Conservation (phyloP, 2,113 vertebrate species). For the Apeltes quadracus region DNA sequence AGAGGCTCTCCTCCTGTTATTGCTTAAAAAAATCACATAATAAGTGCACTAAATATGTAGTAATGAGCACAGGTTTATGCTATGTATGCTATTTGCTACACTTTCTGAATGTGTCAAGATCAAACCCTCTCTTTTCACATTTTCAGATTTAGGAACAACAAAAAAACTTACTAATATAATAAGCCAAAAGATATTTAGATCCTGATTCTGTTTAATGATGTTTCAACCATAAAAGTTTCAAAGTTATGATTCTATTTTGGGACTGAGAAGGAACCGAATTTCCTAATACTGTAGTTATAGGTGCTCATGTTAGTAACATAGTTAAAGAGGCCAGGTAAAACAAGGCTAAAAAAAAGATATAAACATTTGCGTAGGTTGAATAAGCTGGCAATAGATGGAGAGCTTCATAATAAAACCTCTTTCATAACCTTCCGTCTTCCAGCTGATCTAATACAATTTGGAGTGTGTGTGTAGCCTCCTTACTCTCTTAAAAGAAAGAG, state of each 20-base stretch:
- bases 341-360: neutral
- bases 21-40: conserved; percentile 45
- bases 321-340: neutral
- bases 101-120: neutral
- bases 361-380: neutral
- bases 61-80: conserved; percentile 52
- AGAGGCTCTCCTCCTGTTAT: conserved; percentile 22
- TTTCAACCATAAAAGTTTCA: too few relatives aligned
- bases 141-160: neutral
- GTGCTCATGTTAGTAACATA: neutral
- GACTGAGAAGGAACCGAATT: neutral
- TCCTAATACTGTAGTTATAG: neutral
- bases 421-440: too few relatives aligned
- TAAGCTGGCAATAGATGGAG: neutral
- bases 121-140: neutral
- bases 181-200: neutral
- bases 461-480: neutral
- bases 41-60: conserved; percentile 41
- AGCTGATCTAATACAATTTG: too few relatives aligned
- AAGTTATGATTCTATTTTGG: too few relatives aligned
- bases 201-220: neutral
- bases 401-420: too few relatives aligned
- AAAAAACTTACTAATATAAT: neutral
- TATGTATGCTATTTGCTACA: neutral
- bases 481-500: conserved; percentile 31